Evolutionary conservation across 2,888 invertebrate species (phyloP), one percentile per base, ranked within the genome.

Genomic region (Athalia rosae): DNA sequence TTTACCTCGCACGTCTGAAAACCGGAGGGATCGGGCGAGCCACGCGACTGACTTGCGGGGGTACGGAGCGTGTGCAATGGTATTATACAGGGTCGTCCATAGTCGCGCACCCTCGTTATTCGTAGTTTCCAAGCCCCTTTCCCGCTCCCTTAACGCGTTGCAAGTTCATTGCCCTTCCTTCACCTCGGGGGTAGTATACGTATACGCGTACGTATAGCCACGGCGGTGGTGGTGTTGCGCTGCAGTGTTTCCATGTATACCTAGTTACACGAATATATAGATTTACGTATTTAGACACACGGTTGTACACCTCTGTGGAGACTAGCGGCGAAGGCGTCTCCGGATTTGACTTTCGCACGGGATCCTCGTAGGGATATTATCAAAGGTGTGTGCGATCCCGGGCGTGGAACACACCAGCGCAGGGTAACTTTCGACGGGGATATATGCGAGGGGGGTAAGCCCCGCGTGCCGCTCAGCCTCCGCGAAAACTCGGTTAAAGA

Each of bases 41-140:
- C 28, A 28, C 28, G 28, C 28, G 28, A 28, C 28, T 28, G 28
- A 28, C 28, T 28, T 28, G 28, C 28, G 2, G 28, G 28, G 28
- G 4, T 13, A 4, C 15, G 45, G 4, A n/a, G 43, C 50, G 45
- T 56, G 15, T 11, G 9, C 9, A 58, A 28, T 11, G 4, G 56
- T 43, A 15, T 71, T 58, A 50, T 58, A 45, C 28, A 28, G 28
- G 15, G 43, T 4, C 15, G n/a, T 7, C 41, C 71, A n/a, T 45
- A 56, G 56, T 48, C 41, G 28, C 43, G n/a, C 45, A 43, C 71
- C 58, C 71, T 58, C 58, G 58, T 71, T 71, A 71, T 71, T 71
- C 5, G 71, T 58, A 7, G 58, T 58, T 56, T 53, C 15, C 56
- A 45, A 4, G 71, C 13, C n/a, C 11, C 13, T 61, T 11, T 28